Evolutionary conservation across 2,888 invertebrate species (phyloP).

Genomic region (Tiphia femorata): DNA sequence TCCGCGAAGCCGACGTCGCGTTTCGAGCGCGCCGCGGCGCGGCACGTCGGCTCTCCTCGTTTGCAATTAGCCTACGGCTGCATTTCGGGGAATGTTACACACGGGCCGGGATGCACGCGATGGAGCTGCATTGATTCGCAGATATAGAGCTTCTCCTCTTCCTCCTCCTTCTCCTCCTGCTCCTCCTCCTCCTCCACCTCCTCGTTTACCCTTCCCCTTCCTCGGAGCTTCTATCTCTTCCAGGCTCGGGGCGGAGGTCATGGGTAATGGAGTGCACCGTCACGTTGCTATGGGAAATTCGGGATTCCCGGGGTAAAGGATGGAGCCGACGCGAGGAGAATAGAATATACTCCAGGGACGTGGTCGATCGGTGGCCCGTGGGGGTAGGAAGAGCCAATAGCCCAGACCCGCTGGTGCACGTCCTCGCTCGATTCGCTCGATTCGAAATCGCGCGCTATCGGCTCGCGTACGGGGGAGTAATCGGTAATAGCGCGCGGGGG

Average conservation of each 20-base stretch:
- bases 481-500: too few species aligned
- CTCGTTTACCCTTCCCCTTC: not conserved
- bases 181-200: not conserved
- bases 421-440: not conserved
- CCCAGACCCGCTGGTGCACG: not conserved
- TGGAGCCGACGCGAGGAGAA: conserved; percentile 23
- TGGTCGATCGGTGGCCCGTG: not conserved
- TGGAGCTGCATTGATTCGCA: conserved; percentile 50
- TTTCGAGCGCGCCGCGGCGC: conserved; percentile 1
- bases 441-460: not conserved
- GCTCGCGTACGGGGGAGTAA: too few species aligned
- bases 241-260: conserved; percentile 50
- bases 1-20: too few species aligned
- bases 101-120: conserved; percentile 47
- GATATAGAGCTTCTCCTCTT: conserved; percentile 33
- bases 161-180: not conserved
- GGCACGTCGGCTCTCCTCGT: not conserved
- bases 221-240: conserved; percentile 11
- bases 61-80: conserved; percentile 29
- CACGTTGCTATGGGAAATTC: conserved; percentile 50
- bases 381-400: not conserved
- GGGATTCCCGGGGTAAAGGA: conserved; percentile 41
- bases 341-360: not conserved
- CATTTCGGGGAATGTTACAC: conserved; percentile 33
- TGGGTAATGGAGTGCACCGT: conserved; percentile 53